Conservation (phyloP, 2,888 invertebrate genomes). For the Drosophila yooni region DNA sequence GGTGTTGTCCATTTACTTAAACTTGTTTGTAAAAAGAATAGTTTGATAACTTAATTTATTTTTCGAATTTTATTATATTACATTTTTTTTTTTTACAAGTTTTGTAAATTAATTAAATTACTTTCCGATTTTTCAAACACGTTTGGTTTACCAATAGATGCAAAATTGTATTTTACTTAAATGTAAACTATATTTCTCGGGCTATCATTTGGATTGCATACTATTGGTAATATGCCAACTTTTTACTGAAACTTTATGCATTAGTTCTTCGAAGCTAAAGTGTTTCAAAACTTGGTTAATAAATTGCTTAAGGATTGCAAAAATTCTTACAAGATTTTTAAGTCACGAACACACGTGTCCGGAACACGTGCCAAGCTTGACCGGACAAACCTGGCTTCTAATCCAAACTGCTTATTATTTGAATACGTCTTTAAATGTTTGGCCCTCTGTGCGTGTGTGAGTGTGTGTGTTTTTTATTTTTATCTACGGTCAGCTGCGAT, state of each 20-base stretch:
- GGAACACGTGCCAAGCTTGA: constrained; percentile 9
- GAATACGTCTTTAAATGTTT: constrained; percentile 23
- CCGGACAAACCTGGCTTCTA: background rate
- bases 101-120: background rate
- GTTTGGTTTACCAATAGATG: background rate
- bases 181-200: background rate
- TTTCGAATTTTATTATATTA: background rate
- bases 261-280: background rate
- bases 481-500: constrained; percentile 33
- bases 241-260: background rate
- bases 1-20: background rate
- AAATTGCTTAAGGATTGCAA: background rate
- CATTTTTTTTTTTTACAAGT: background rate
- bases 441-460: background rate
- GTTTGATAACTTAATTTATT: background rate
- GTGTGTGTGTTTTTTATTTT: constrained; percentile 6
- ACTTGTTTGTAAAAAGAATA: background rate
- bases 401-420: constrained; percentile 7
- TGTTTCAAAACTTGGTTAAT: background rate
- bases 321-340: background rate
- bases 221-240: background rate
- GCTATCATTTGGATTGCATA: background rate
- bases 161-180: background rate
- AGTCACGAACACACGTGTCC: constrained; percentile 6
- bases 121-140: background rate